Base-by-base conservation (phyloP, 2,888 invertebrate species). In the Dicycla oo region DNA sequence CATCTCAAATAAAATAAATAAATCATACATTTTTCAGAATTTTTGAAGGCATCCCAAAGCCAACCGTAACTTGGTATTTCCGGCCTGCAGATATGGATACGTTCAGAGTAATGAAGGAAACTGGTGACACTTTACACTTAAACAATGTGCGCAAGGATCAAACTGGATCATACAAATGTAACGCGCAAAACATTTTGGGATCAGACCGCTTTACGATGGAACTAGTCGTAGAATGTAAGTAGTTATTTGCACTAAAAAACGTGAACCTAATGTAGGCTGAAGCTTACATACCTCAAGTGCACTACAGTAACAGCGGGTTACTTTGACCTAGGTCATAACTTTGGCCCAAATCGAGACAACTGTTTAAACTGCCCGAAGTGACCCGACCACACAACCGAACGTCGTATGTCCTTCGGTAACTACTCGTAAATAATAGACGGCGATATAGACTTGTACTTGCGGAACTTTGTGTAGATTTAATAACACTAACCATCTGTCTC, bases 171-270 rank as follows among this genome's bases (percentile, higher is more conserved):
- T 93, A 90, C 67, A 81, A 58, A 62, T 93, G 93, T 78, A 40
- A 51, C 15, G 91, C 88, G 1, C n/a, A 23, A 0, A 93, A 92
- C 72, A 58, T 69, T 4, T 63, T 85, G n/a, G 90, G 90, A 3
- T 53, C 67, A 40, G 90, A 89, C 49, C n/a, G 26, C 10, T 85
- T 87, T 38, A 77, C 83, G 0, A 82, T 86, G 3, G 73, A 85
- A 11, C 72, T 92, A 15, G 69, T 78, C 13, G 87, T 92, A n/a
- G 84, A 89, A 82, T 89, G 93, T 93, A 81, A 82, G 93, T 88
- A 76, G 3, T 23, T 15, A 45, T 61, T 30, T 30, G 1, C 13
- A 15, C 23, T 11, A n/a, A 11, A 10, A 40, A 23, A 38, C 4
- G 15, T n/a, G 0, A 18, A 18, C 8, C 3, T 7, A 40, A 40